phyloP scores from a whole-genome alignment of 1,140 invertebrate species.

The Oedothorax gibbosus region DNA sequence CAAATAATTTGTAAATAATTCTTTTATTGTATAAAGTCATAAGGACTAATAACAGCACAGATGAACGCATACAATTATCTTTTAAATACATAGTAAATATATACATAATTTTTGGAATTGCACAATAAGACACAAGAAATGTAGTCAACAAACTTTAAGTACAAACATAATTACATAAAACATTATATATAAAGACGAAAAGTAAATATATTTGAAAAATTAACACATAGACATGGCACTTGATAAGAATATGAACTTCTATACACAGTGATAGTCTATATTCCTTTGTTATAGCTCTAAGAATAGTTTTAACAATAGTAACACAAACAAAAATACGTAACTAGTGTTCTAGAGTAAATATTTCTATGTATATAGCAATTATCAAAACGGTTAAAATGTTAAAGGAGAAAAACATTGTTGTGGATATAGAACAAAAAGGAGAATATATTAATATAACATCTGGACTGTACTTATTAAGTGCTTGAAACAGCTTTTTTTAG shows the following conservation, averaged over 20 bases:
- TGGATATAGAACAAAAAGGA: no score
- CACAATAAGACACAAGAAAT: conserved; percentile 3
- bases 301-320: not conserved
- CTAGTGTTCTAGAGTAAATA: no score
- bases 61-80: not conserved
- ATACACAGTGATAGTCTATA: conserved; percentile 13
- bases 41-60: not conserved
- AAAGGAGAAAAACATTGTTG: no score
- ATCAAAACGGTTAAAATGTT: no score
- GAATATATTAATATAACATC: no score
- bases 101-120: not conserved
- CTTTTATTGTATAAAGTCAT: conserved; percentile 9
- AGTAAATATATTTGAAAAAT: conserved; percentile 27
- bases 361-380: no score
- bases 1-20: conserved; percentile 22
- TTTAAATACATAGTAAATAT: not conserved
- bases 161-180: not conserved
- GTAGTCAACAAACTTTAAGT: not conserved
- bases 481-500: no score
- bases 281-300: conserved; percentile 4
- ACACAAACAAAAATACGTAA: no score
- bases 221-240: conserved; percentile 33
- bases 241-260: conserved; percentile 37
- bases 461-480: no score
- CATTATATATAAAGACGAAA: conserved; percentile 14